phyloP scores from a whole-genome alignment of 2,888 invertebrate species.

The Barypeithes pellucidus region DNA sequence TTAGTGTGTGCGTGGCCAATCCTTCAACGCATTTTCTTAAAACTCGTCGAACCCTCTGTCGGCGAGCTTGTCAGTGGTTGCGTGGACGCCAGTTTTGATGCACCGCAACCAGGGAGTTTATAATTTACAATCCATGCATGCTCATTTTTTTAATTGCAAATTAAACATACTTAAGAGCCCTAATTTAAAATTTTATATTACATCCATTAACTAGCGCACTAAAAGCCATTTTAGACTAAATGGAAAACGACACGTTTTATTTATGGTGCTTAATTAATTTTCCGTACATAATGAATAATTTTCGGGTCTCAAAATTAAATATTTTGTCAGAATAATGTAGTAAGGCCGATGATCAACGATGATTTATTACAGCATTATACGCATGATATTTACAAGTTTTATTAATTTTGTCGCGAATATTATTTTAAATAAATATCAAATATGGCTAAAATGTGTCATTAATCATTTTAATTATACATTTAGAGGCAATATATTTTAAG shows the following conservation, averaged over 20 bases:
- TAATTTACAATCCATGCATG: too few species aligned
- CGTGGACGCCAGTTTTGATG: too few species aligned
- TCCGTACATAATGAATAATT: conserved; percentile 18
- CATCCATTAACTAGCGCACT: background rate
- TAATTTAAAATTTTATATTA: too few species aligned
- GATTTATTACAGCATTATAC: conserved; percentile 33
- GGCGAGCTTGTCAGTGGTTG: too few species aligned
- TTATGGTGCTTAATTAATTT: conserved; percentile 18
- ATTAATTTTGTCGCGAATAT: conserved; percentile 27
- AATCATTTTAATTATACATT: conserved; percentile 21
- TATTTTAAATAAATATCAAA: conserved; percentile 23
- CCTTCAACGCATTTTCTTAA: too few species aligned
- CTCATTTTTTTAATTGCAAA: too few species aligned
- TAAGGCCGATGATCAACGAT: conserved; percentile 25
- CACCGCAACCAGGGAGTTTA: too few species aligned
- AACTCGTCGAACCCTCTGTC: too few species aligned
- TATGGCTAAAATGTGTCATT: conserved; percentile 18
- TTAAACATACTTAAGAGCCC: too few species aligned
- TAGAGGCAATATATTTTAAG: conserved; percentile 2
- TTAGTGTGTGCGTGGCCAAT: too few species aligned
- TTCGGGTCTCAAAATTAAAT: conserved; percentile 28
- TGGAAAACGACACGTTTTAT: conserved; percentile 15
- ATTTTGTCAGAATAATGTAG: conserved; percentile 36
- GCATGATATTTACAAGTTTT: conserved; percentile 33
- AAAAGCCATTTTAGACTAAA: background rate